phyloP scores from a whole-genome alignment of 2,113 vertebrate genomes.

The Microcebus lehilahytsara region DNA sequence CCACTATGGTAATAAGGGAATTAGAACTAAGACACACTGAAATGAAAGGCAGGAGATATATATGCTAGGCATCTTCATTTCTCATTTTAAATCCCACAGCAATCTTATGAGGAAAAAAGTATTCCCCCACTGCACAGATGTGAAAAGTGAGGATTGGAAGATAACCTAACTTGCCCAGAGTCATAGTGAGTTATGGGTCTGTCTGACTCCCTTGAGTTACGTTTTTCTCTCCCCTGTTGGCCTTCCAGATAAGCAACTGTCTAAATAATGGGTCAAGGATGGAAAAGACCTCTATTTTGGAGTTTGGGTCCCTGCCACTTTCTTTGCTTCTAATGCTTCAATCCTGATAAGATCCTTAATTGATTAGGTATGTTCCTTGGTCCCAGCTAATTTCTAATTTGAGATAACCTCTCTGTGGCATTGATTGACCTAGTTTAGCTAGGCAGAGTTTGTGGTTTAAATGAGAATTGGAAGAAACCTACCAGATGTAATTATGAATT shows the following conservation, averaged over 20 bases:
- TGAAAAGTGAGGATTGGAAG: not conserved
- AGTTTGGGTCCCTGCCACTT: not conserved
- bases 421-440: constrained; percentile 65
- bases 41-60: not conserved
- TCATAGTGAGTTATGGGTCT: not conserved
- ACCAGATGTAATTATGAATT: constrained; percentile 46
- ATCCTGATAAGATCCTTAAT: constrained; percentile 57
- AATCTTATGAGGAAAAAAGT: not conserved
- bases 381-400: constrained; percentile 61
- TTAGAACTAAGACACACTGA: not conserved
- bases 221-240: not conserved
- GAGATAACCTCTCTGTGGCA: constrained; percentile 45
- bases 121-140: not conserved
- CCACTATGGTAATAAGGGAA: not conserved
- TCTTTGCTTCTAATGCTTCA: constrained; percentile 28
- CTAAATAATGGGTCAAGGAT: not conserved
- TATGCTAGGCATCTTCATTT: not conserved
- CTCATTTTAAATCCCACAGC: not conserved
- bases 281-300: not conserved
- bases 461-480: constrained; percentile 42
- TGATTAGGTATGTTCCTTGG: constrained; percentile 34
- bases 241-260: not conserved
- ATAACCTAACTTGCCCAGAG: not conserved
- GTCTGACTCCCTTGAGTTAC: not conserved
- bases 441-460: constrained; percentile 42